Percentiles rank a stretch among this genome's conserved stretches.
These are phyloP conservation scores for Madoqua kirkii DNA, from an alignment of 2,113 vertebrate genomes.

Conservation along the genomic window DNA sequence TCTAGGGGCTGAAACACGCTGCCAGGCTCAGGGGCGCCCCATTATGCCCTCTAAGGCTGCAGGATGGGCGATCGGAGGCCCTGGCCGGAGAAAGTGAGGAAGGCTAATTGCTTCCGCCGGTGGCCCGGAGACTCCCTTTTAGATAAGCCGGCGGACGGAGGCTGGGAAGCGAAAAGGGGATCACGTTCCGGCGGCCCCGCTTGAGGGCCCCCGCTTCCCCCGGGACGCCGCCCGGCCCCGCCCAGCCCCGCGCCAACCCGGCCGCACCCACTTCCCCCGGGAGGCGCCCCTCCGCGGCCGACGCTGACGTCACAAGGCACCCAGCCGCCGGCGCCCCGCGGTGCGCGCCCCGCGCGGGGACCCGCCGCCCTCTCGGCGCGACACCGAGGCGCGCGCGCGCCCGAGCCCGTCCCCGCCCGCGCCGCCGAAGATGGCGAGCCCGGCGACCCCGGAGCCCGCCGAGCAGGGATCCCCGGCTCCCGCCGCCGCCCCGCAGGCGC, in stretches of 20 bases:
- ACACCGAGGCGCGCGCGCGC: background rate
- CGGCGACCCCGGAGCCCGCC: too few species aligned
- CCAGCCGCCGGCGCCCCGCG: constrained; percentile 44
- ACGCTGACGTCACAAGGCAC: constrained; percentile 77
- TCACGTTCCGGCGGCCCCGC: background rate
- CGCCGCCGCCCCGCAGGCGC: too few species aligned
- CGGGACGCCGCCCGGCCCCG: background rate
- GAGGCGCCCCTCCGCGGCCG: constrained; percentile 31
- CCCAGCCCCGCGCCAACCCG: constrained; percentile 16
- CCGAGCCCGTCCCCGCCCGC: too few species aligned
- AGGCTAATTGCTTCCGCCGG: accelerated
- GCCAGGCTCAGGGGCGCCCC: background rate
- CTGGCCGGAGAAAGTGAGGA: background rate
- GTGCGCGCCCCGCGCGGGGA: constrained; percentile 14
- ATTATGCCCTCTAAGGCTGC: background rate
- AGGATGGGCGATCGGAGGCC: background rate
- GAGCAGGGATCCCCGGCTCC: too few species aligned
- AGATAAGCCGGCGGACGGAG: background rate
- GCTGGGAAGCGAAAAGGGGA: background rate
- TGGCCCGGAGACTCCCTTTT: background rate
- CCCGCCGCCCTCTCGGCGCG: background rate
- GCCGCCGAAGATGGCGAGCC: too few species aligned
- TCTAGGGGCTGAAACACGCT: background rate
- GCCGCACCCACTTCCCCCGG: constrained; percentile 58
- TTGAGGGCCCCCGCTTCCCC: background rate